A percentile compares a stretch with the other conserved stretches of the same genome.
Evolutionary conservation across 1,140 invertebrate genomes (phyloP).

Genomic region (Heliconius melpomene): DNA sequence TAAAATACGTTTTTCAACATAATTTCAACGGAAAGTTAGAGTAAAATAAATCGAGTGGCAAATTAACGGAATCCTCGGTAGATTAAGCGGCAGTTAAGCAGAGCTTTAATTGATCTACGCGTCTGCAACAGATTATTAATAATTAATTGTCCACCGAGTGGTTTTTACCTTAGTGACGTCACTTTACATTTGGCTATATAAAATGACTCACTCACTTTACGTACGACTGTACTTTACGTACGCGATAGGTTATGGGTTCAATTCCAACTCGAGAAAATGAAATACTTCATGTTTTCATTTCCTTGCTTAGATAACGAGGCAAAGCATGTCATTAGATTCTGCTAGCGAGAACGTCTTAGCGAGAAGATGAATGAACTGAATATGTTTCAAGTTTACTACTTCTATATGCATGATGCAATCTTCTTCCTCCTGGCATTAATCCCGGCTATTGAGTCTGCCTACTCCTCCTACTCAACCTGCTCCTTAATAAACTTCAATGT

Average conservation of each 20-base stretch:
- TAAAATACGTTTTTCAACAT: neutral
- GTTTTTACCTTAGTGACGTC: neutral
- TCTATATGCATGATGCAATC: no score
- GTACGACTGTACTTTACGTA: neutral
- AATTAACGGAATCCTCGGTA: constrained; percentile 35
- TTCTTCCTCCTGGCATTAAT: no score
- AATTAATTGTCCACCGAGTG: constrained; percentile 31
- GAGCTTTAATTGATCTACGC: constrained; percentile 34
- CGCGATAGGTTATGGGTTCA: neutral
- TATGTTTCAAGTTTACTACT: no score
- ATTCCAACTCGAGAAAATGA: neutral
- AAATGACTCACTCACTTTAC: neutral
- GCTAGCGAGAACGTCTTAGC: no score
- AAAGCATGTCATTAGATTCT: no score
- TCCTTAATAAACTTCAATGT: no score
- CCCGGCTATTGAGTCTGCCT: no score
- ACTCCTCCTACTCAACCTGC: no score
- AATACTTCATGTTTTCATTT: neutral
- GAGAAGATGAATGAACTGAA: no score
- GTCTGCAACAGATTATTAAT: constrained; percentile 30
- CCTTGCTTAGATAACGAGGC: neutral
- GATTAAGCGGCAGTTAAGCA: constrained; percentile 35
- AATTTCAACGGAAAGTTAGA: neutral
- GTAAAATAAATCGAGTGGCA: constrained; percentile 35
- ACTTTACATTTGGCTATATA: neutral